Conservation (phyloP, 2,113 vertebrate genomes). For the Oreamnos americanus region DNA sequence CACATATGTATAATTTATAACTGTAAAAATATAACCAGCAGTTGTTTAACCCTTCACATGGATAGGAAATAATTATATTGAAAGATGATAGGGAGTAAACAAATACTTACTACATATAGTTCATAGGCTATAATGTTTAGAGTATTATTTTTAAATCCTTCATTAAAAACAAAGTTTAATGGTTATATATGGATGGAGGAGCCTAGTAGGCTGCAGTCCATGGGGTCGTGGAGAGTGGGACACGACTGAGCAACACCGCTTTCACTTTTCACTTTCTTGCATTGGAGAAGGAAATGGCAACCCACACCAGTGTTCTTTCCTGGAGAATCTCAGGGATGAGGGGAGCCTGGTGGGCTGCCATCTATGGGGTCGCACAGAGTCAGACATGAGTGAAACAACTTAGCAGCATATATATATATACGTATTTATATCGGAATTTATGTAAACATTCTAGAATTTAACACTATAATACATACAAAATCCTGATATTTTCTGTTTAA, state of each 20-base stretch:
- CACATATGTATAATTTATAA: background rate
- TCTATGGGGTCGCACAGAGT: too few relatives aligned
- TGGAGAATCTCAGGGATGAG: too few relatives aligned
- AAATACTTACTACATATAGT: background rate
- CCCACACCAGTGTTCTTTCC: too few relatives aligned
- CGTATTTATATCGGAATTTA: background rate
- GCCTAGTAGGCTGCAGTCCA: too few relatives aligned
- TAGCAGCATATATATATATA: too few relatives aligned
- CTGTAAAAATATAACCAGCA: background rate
- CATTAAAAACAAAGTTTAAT: background rate
- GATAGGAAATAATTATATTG: background rate
- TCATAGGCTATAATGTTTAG: background rate
- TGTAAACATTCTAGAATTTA: background rate
- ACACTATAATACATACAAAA: background rate
- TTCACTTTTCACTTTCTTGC: too few relatives aligned
- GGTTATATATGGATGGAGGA: too few relatives aligned
- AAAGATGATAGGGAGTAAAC: background rate
- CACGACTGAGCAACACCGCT: accelerated
- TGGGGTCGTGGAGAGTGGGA: accelerated
- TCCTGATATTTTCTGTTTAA: background rate
- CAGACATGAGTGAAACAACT: too few relatives aligned
- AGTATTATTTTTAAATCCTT: background rate
- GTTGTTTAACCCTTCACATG: background rate
- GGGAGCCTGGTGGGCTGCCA: too few relatives aligned
- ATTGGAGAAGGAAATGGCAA: too few relatives aligned